These are phyloP conservation scores for Stenolophus ochropezus DNA, from an alignment of 2,888 invertebrate genomes.

Conservation along the genomic window DNA sequence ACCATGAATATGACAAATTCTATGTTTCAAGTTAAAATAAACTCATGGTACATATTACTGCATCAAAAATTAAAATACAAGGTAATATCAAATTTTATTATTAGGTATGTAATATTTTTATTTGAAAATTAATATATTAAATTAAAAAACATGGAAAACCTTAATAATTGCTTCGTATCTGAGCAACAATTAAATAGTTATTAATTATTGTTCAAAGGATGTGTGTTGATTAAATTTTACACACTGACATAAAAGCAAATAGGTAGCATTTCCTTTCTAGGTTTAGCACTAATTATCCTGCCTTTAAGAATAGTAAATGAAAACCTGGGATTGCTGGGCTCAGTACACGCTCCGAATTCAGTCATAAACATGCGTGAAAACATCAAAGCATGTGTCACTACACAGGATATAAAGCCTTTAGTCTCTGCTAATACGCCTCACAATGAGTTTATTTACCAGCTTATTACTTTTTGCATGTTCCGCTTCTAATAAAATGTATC, in stretches of 20 bases:
- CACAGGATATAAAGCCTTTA: neutral
- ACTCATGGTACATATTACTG: no score
- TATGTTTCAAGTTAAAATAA: no score
- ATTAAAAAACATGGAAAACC: no score
- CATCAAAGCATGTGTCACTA: constrained; percentile 1
- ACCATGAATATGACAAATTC: no score
- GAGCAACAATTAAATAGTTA: no score
- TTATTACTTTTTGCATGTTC: constrained; percentile 19
- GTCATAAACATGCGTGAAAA: constrained; percentile 18
- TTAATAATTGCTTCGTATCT: no score
- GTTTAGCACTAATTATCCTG: neutral
- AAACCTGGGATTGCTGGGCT: neutral
- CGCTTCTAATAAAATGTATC: constrained; percentile 1
- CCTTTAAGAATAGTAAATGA: constrained; percentile 24
- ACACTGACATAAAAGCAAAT: neutral
- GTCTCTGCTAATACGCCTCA: constrained; percentile 14
- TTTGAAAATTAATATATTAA: no score
- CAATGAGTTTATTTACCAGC: constrained; percentile 13
- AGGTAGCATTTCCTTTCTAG: neutral
- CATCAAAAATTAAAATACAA: no score
- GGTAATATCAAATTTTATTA: no score
- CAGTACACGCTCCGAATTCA: neutral
- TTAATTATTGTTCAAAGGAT: no score
- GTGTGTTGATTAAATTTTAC: neutral
- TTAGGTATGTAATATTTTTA: no score